These are phyloP conservation scores for Ophioderma brevispina DNA, from an alignment of 35 echinoderm and acorn worm genomes.

Conservation along the genomic window DNA sequence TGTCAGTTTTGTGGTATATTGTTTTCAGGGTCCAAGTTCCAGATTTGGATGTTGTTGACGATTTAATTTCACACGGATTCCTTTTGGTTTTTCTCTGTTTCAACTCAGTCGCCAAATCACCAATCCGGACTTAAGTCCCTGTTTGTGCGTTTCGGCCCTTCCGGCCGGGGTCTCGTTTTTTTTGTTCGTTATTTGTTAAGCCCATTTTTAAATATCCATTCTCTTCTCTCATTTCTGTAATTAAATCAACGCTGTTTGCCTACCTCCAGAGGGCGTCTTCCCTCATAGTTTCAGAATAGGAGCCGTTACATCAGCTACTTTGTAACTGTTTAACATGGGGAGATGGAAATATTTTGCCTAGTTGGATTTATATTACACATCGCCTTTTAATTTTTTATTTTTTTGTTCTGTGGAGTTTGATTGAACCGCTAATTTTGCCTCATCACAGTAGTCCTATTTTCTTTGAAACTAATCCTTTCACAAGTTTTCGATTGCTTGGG, in stretches of 20 bases:
- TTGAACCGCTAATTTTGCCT: too few species aligned
- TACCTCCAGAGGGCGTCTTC: neutral
- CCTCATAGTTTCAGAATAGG: neutral
- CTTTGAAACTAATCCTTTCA: too few species aligned
- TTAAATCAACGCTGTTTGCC: neutral
- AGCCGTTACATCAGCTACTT: neutral
- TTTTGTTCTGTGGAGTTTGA: too few species aligned
- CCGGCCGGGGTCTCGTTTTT: neutral
- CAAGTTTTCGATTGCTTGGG: too few species aligned
- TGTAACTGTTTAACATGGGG: neutral
- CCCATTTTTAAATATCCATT: neutral
- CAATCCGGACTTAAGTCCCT: neutral
- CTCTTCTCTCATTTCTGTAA: neutral
- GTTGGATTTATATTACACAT: neutral
- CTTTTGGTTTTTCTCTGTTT: neutral
- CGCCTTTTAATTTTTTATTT: too few species aligned
- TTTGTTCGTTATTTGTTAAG: neutral
- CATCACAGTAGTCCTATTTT: too few species aligned
- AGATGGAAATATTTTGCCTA: conserved; percentile 6
- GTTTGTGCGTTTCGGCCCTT: neutral
- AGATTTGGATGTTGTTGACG: neutral
- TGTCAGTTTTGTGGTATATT: neutral
- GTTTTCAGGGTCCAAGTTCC: neutral
- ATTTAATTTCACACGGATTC: neutral
- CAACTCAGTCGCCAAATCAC: neutral